Percentiles rank a stretch among this genome's conserved stretches.
These are phyloP conservation scores for Thunnus maccoyii DNA, from an alignment of 2,113 vertebrate species.

Conservation along the genomic window DNA sequence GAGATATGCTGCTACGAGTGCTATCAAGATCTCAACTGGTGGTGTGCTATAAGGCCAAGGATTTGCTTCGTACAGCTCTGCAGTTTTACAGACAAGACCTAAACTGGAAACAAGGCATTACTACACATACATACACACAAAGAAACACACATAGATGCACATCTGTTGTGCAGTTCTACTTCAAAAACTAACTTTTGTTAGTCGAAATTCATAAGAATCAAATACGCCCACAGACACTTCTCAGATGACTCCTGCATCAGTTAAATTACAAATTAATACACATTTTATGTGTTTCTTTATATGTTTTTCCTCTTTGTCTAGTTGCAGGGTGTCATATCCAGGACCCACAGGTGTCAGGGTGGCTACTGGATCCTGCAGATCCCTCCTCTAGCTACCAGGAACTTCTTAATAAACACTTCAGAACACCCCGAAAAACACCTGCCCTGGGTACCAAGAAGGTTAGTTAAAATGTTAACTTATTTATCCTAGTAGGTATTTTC, in stretches of 20 bases:
- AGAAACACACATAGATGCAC: neutral
- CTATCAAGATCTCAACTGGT: slow-evolving; percentile 80
- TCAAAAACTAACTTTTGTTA: too few relatives aligned
- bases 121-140: slow-evolving; percentile 45
- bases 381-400: slow-evolving; percentile 86
- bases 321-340: slow-evolving; percentile 85
- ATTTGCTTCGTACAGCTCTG: slow-evolving; percentile 88
- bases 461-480: neutral
- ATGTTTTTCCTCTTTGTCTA: slow-evolving; percentile 64
- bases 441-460: slow-evolving; percentile 61
- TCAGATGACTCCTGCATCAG: too few relatives aligned
- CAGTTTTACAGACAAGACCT: slow-evolving; percentile 78
- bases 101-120: slow-evolving; percentile 88
- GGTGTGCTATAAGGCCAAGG: slow-evolving; percentile 94
- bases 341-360: slow-evolving; percentile 91
- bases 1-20: slow-evolving; percentile 86
- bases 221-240: too few relatives aligned
- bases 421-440: slow-evolving; percentile 37
- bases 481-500: neutral
- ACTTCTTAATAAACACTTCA: slow-evolving; percentile 87
- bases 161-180: too few relatives aligned
- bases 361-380: slow-evolving; percentile 91
- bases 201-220: too few relatives aligned
- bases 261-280: too few relatives aligned
- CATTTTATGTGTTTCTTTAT: neutral